Evolutionary conservation across 2,113 vertebrate genomes (phyloP).

Genomic region (Thunnus maccoyii): DNA sequence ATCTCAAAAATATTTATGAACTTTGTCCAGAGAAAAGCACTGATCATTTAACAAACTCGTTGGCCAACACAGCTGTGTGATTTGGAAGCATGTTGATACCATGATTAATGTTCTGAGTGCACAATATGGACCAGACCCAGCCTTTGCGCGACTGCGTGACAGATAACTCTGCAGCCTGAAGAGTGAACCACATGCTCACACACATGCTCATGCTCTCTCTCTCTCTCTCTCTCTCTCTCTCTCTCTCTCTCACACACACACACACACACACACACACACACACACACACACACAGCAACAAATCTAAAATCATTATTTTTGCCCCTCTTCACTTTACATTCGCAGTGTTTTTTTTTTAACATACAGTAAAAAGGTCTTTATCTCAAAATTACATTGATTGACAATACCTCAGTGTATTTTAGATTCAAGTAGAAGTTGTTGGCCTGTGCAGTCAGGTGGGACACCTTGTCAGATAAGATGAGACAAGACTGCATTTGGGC

Average conservation of each 20-base stretch:
- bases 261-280: not conserved
- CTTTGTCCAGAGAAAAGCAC: not conserved
- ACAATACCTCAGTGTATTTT: conserved; percentile 38
- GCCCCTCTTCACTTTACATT: conserved; percentile 39
- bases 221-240: too few species aligned
- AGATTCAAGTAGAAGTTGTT: conserved; percentile 61
- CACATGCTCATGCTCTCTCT: too few species aligned
- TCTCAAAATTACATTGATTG: conserved; percentile 46
- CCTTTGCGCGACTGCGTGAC: not conserved
- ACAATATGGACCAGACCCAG: conserved; percentile 4
- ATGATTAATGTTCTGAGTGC: not conserved
- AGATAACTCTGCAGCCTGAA: not conserved
- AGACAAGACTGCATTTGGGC: conserved; percentile 12
- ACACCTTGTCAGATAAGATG: not conserved
- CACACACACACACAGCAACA: not conserved
- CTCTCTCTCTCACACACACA: not conserved
- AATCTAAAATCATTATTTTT: conserved; percentile 10
- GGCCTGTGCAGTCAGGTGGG: conserved; percentile 1
- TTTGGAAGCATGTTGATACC: not conserved
- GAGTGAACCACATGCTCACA: not conserved
- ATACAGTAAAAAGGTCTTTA: conserved; percentile 54
- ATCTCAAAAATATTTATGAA: not conserved
- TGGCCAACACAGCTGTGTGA: not conserved
- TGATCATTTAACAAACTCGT: not conserved
- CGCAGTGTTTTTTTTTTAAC: conserved; percentile 19